Base-by-base conservation (phyloP, 1,140 invertebrate species). In the Hesperophylax magnus region DNA sequence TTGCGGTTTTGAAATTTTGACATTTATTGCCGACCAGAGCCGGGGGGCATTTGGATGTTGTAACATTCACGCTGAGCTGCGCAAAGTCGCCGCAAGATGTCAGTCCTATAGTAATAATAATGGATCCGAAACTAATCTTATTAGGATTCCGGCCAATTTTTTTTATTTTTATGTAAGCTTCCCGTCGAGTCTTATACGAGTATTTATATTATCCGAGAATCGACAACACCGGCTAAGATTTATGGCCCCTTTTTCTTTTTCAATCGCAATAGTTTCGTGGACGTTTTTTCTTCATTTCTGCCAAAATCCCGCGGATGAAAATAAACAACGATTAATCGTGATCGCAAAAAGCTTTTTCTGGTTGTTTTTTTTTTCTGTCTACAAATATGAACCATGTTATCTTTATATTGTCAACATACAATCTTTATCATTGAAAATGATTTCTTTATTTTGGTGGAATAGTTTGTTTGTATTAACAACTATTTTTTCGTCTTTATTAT, bases 1-100 rank as follows among this genome's bases (percentile, higher is more conserved):
- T 76, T 76, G 56, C 27, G 72, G 72, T 76, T 76, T 75, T 27
- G 11, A 58, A 61, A 61, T 18, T 61, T 76, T 76, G 72, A 60
- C 56, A 76, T 76, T 76, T 76, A 76, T 76, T 58, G 39, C 72
- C 17, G 11, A 17, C n/a, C 20, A 27, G 54, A 18, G 69, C 39
- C 18, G 47, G 14, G 69, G n/a, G 47, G 18, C 69, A 15, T n/a
- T 31, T 14, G 5, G 61, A 27, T 9, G 31, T 27, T 72, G 24
- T 72, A 72, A 72, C 69, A 52, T 72, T 72, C 69, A 20, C 52
- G 52, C 52, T 54, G 69, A 31, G 69, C 39, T 54, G n/a, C 69
- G 63, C 52, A 22, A 39, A 31, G 24, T 4, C 31, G 65, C 18
- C 22, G 22, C 63, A 39, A 61, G 58, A 61, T 18, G 58, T 14